Evolutionary conservation across 2,888 invertebrate species (phyloP), one percentile per base, ranked within the genome.

Genomic region (Oligia latruncula): DNA sequence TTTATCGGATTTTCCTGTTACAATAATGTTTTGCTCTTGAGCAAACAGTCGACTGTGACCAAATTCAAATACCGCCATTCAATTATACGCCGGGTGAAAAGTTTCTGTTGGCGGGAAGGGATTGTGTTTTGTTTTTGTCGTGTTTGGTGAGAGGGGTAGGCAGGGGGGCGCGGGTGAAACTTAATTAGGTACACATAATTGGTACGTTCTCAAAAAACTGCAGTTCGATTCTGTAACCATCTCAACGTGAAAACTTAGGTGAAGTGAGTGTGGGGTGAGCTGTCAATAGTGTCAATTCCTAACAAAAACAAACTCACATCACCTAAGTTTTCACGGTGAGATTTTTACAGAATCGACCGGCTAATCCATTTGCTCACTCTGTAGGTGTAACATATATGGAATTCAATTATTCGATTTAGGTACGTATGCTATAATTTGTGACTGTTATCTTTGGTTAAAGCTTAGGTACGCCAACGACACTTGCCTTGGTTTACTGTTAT

Each of bases 1-100:
- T 60, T 82, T 82, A 65, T 29, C 20, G 13, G 46, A 23, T 46
- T 81, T 81, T 40, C 9, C 23, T 58, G 23, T 49, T 49, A 9
- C 0, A 29, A 49, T 2, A 29, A 23, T 20, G n/a, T 49, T 65
- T 55, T 29, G 67, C 6, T 29, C 6, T 15, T 62, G 6, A 15
- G 29, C 62, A 29, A 62, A 62, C 62, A 58, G 60, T 60, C 13
- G 0, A n/a, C 60, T 60, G 1, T 62, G n/a, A 23, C 58, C 23
- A 23, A 58, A 58, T 58, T 58, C 3, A 23, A 9, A 55, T 55
- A 55, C 8, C 11, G 29, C 29, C 29, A 29, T 29, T 29, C 11
- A 55, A 2, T 23, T 55, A 20, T 20, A 55, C 13, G 49, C 29
- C 29, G 29, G 29, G 58, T 4, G 23, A 58, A 58, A 58, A 11